Percentiles rank a stretch among this genome's conserved stretches.
phyloP scores from a whole-genome alignment of 1,140 invertebrate genomes.

The Phymastichus coffea region DNA sequence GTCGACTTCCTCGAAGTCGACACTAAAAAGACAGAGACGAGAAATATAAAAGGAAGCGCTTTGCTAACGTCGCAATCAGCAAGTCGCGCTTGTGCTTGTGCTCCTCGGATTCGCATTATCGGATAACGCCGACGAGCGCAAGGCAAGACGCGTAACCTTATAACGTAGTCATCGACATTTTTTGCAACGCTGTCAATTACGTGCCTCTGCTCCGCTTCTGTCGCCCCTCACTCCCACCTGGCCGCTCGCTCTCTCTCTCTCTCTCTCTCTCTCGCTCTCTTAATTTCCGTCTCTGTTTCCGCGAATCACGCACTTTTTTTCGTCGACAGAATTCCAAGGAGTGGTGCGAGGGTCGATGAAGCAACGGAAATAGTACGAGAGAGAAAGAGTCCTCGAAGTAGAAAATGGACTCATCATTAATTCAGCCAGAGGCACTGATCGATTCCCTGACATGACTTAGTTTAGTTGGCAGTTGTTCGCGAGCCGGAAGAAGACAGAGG shows the following conservation, averaged over 20 bases:
- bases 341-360: too few species aligned
- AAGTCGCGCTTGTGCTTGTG: neutral
- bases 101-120: conserved; percentile 5
- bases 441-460: conserved; percentile 9
- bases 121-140: conserved; percentile 14
- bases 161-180: conserved; percentile 6
- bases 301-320: too few species aligned
- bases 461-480: neutral
- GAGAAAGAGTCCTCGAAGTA: too few species aligned
- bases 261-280: too few species aligned
- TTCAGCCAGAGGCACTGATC: conserved; percentile 31
- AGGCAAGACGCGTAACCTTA: neutral
- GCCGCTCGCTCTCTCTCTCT: too few species aligned
- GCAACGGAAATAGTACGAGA: too few species aligned
- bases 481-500: too few species aligned
- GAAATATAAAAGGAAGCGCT: too few species aligned
- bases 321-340: too few species aligned
- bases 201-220: neutral
- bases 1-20: too few species aligned
- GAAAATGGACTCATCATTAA: conserved; percentile 42
- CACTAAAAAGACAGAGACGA: too few species aligned
- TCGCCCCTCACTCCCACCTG: neutral
- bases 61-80: too few species aligned
- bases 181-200: conserved; percentile 9
- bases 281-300: conserved; percentile 14